Evolutionary conservation across 2,797 vertebrate genomes (phyloP).

Genomic region (Discoglossus pictus): DNA sequence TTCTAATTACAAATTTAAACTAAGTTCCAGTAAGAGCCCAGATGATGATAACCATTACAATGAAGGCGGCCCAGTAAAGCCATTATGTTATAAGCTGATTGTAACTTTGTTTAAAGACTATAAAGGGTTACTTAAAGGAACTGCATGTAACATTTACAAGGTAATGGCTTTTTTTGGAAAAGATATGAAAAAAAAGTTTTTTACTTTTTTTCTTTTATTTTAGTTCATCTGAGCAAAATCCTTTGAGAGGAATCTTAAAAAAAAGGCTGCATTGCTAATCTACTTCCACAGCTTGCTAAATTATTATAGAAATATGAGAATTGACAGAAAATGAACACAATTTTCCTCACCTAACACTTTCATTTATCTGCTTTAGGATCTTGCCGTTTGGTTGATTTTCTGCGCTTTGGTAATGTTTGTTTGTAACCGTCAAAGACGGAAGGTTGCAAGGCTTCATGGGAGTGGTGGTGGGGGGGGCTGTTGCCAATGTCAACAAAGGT

Average conservation of each 20-base stretch:
- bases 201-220: constrained; percentile 16
- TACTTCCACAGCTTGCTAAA: neutral
- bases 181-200: constrained; percentile 6
- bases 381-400: neutral
- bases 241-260: neutral
- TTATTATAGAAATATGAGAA: neutral
- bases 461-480: too few species aligned
- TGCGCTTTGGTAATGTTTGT: too few species aligned
- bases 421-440: too few species aligned
- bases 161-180: constrained; percentile 23
- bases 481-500: too few species aligned
- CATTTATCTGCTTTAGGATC: neutral
- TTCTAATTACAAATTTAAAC: constrained; percentile 11
- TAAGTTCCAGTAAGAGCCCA: neutral
- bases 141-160: too few species aligned
- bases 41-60: constrained; percentile 17
- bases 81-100: constrained; percentile 2
- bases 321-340: neutral
- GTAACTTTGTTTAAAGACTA: too few species aligned
- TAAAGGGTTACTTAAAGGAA: too few species aligned
- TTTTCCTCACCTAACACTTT: constrained; percentile 2
- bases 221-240: constrained; percentile 12
- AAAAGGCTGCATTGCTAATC: neutral
- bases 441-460: too few species aligned
- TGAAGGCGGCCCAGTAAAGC: neutral